phyloP scores from a whole-genome alignment of 2,113 vertebrate species.

The Herpetotheres cachinnans region DNA sequence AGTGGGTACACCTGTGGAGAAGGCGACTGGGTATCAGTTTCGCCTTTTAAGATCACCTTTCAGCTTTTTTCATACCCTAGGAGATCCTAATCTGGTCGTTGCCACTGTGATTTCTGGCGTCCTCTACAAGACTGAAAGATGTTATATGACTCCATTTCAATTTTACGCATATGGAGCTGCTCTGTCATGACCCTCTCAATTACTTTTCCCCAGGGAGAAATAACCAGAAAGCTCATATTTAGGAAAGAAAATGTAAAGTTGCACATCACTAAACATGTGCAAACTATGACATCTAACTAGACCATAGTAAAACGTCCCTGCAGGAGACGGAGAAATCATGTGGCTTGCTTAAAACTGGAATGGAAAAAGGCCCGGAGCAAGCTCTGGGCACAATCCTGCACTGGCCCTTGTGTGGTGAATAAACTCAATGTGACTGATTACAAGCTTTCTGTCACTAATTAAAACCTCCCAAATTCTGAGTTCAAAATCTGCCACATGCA shows the following conservation, averaged over 20 bases:
- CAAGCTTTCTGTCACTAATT: slow-evolving; percentile 5
- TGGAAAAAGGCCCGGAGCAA: slow-evolving; percentile 48
- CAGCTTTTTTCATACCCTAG: background rate
- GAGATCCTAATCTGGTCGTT: background rate
- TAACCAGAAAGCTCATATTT: background rate
- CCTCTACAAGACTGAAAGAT: background rate
- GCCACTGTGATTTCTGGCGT: background rate
- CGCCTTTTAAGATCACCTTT: background rate
- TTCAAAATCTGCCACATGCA: background rate
- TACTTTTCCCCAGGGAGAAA: slow-evolving; percentile 9
- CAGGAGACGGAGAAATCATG: slow-evolving; percentile 33
- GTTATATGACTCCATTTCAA: background rate
- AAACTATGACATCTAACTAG: slow-evolving; percentile 49
- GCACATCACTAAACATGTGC: slow-evolving; percentile 45
- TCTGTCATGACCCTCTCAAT: background rate
- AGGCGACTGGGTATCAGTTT: background rate
- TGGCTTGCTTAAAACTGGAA: slow-evolving; percentile 56
- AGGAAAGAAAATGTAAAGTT: slow-evolving; percentile 24
- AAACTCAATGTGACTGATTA: slow-evolving; percentile 46
- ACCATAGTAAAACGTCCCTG: slow-evolving; percentile 42
- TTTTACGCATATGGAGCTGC: background rate
- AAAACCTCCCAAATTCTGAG: background rate
- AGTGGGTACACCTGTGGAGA: background rate
- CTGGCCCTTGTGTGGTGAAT: background rate
- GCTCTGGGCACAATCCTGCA: slow-evolving; percentile 38